Conservation (phyloP, 2,113 vertebrate species). For the Ceratotherium simum region DNA sequence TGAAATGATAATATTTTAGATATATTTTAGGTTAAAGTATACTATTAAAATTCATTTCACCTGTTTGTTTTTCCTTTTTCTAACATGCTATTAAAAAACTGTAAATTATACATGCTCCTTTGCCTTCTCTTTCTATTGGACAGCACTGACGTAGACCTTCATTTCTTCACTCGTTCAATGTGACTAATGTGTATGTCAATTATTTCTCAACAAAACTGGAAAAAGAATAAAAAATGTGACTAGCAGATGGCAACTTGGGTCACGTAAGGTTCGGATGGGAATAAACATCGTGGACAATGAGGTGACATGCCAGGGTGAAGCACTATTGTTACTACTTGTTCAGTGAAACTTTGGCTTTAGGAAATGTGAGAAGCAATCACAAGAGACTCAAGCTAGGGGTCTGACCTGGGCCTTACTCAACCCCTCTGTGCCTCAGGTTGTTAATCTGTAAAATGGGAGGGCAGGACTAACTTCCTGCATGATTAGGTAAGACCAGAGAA, state of each 20-base stretch:
- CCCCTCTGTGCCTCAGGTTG: not conserved
- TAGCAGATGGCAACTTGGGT: not conserved
- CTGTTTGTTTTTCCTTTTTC: not conserved
- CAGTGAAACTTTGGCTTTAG: not conserved
- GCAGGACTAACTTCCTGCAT: not conserved
- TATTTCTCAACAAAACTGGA: too few relatives aligned
- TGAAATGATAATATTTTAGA: not conserved
- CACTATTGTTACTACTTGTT: not conserved
- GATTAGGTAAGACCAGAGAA: not conserved
- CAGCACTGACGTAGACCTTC: not conserved
- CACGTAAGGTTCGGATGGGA: not conserved
- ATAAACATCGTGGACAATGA: not conserved
- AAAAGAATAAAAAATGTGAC: too few relatives aligned
- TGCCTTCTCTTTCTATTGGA: not conserved
- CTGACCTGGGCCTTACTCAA: not conserved
- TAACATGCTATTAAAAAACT: not conserved
- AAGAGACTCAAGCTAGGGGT: not conserved
- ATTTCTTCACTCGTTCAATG: not conserved
- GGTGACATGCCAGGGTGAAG: not conserved
- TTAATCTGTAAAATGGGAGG: not conserved
- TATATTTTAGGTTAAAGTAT: not conserved
- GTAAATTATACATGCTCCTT: not conserved
- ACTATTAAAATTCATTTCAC: not conserved
- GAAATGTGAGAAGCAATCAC: not conserved
- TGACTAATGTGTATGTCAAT: not conserved